phyloP scores from a whole-genome alignment of 2,797 vertebrate genomes.

The Artibeus lituratus region DNA sequence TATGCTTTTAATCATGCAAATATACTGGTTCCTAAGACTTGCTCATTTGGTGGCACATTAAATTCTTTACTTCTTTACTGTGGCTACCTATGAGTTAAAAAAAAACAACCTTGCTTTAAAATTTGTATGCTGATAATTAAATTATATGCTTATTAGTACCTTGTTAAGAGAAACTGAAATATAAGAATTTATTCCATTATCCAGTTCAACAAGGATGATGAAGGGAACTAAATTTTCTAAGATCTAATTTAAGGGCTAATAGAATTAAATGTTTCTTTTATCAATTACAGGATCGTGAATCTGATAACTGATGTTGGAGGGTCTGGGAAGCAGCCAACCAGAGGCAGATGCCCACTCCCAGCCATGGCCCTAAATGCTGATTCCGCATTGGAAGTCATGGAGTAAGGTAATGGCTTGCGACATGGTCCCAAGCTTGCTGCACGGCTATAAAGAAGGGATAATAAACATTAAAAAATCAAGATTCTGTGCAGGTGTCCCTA shows the following conservation, averaged over 20 bases:
- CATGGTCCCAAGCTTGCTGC: neutral
- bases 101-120: neutral
- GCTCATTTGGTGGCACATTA: neutral
- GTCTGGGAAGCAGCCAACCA: neutral
- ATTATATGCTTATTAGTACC: neutral
- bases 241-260: slow-evolving; percentile 48
- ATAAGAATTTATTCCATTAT: slow-evolving; percentile 40
- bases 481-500: neutral
- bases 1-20: neutral
- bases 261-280: slow-evolving; percentile 66
- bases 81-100: neutral
- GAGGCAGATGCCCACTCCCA: neutral
- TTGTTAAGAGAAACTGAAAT: slow-evolving; percentile 5
- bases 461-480: neutral
- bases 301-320: neutral
- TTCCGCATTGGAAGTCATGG: neutral
- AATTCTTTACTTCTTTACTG: neutral
- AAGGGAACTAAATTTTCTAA: slow-evolving; percentile 51
- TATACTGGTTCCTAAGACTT: neutral
- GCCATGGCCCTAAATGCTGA: neutral
- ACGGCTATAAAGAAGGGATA: neutral
- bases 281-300: slow-evolving; percentile 42
- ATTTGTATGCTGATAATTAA: neutral
- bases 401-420: neutral
- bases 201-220: slow-evolving; percentile 38